phyloP scores from a whole-genome alignment of 2,888 invertebrate genomes.

The Eupsilia transversa region DNA sequence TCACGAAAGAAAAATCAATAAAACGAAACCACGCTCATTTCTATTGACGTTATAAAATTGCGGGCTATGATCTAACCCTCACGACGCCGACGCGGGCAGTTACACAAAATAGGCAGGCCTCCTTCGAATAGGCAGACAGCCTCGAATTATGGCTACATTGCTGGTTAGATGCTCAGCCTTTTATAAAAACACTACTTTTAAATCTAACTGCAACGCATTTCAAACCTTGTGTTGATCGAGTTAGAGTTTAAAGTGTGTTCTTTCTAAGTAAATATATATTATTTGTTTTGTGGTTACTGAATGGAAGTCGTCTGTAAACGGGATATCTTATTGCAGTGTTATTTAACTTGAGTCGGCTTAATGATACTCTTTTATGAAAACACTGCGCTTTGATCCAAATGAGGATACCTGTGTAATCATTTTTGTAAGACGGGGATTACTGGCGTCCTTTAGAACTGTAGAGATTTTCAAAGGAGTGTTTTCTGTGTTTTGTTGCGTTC shows the following conservation, averaged over 20 bases:
- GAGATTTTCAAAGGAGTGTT: background rate
- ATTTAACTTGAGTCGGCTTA: slow-evolving; percentile 57
- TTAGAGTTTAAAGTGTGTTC: slow-evolving; percentile 23
- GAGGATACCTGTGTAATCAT: slow-evolving; percentile 46
- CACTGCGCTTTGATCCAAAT: slow-evolving; percentile 52
- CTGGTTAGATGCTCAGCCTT: slow-evolving; percentile 42
- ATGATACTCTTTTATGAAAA: slow-evolving; percentile 63
- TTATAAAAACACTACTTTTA: slow-evolving; percentile 41
- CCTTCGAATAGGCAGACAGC: slow-evolving; percentile 48
- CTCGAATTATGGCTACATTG: slow-evolving; percentile 53
- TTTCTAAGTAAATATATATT: slow-evolving; percentile 23
- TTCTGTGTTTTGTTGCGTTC: background rate
- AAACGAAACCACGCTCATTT: slow-evolving; percentile 28
- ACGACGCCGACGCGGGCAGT: slow-evolving; percentile 35
- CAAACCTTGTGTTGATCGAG: slow-evolving; percentile 1
- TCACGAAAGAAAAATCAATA: slow-evolving; percentile 38
- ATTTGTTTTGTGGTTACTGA: slow-evolving; percentile 57
- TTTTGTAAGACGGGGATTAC: slow-evolving; percentile 29
- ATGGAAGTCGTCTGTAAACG: slow-evolving; percentile 52
- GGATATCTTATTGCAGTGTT: slow-evolving; percentile 58
- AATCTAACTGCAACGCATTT: slow-evolving; percentile 23
- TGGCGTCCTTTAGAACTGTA: slow-evolving; percentile 18
- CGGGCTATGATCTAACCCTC: slow-evolving; percentile 49
- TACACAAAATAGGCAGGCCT: slow-evolving; percentile 58
- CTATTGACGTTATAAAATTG: slow-evolving; percentile 44